Evolutionary conservation across 2,113 vertebrate genomes (phyloP), one percentile per base, ranked within the genome.

Genomic region (Danio rerio): DNA sequence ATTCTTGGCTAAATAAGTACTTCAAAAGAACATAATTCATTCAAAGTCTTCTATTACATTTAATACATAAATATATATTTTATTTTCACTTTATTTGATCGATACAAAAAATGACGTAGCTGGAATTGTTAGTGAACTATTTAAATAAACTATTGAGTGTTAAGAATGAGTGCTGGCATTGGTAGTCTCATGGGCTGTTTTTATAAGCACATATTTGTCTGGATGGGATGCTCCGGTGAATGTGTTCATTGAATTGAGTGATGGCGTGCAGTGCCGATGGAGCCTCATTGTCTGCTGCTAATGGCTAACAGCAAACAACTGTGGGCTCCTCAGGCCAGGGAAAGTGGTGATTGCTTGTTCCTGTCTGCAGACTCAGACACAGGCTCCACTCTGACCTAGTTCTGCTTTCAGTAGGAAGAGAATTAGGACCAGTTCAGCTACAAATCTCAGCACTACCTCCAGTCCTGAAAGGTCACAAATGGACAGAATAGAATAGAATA

Each of bases 331-430:
- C 52, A 47, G 78, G 31, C 18, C 77, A 74, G 66, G 68, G 62
- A 43, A 16, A 73, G 78, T 40, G 78, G 59, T 50, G 42, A 80
- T 59, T 53, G 53, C 58, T 79, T 7, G 78, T 42, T 81, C 49
- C 58, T 78, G 74, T 86, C 82, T 83, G 40, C 21, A 40, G 12
- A 61, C 43, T 80, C 76, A 82, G 81, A 76, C 56, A 66, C n/a
- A 20, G 74, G 21, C 82, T 78, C 66, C 68, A 53, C 53, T 68
- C 79, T 86, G 82, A 86, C 85, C 85, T 79, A 84, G 82, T 81
- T 86, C 73, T 75, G 72, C 21, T 52, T 21, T n/a, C 61, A 59
- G 78, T 16, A 78, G 55, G 42, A 75, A 83, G 18, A 74, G 66
- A 84, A 78, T 84, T 69, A 79, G 45, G 10, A 58, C 65, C 65